These are phyloP conservation scores for Patella vulgata DNA, from an alignment of 1,140 invertebrate species.

Conservation along the genomic window DNA sequence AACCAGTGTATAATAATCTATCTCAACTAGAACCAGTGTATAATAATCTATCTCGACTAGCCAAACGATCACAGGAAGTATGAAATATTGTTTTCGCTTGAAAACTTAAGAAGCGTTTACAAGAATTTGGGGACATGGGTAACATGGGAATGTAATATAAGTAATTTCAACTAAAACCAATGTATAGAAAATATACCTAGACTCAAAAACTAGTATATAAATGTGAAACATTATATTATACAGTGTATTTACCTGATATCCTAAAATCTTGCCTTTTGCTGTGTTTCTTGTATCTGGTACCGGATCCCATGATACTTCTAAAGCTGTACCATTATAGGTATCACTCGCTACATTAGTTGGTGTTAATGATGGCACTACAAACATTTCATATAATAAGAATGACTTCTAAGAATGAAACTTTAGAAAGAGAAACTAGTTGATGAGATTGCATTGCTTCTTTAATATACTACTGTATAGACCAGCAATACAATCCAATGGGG, in stretches of 20 bases:
- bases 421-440: not conserved
- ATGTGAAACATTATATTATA: too few species aligned
- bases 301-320: constrained; percentile 90
- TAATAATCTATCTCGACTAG: too few species aligned
- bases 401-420: not conserved
- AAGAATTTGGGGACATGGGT: too few species aligned
- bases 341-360: constrained; percentile 82
- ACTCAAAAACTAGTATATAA: too few species aligned
- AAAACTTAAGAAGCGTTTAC: too few species aligned
- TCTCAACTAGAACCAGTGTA: too few species aligned
- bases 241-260: constrained; percentile 84
- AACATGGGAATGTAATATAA: too few species aligned
- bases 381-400: not conserved
- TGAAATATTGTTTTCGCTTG: too few species aligned
- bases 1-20: not conserved
- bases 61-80: too few species aligned
- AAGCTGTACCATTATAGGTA: constrained; percentile 88
- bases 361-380: constrained; percentile 84
- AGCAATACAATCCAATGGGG: not conserved
- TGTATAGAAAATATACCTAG: too few species aligned
- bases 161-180: too few species aligned
- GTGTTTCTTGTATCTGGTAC: constrained; percentile 85
- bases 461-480: not conserved
- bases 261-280: constrained; percentile 89
- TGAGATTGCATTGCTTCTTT: not conserved